A percentile compares a stretch with the other conserved stretches of the same genome.
Conservation (phyloP, 2,113 vertebrate species). For the Ophthalmolycus amberensis region DNA sequence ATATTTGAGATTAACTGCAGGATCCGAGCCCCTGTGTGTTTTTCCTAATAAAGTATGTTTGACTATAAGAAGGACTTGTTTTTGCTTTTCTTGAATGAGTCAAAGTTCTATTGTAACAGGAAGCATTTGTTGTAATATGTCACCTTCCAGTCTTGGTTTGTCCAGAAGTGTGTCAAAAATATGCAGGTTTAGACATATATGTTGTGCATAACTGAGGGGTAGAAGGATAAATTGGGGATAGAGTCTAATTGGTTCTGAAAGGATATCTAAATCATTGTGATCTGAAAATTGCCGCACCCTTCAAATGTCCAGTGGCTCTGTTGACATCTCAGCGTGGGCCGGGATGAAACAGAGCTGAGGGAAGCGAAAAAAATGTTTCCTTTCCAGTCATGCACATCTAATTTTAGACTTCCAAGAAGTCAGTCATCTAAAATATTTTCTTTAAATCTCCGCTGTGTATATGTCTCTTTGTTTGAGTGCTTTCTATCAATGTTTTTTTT, state of each 20-base stretch:
- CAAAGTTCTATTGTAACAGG: neutral
- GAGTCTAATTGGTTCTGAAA: constrained; percentile 66
- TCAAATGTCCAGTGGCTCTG: constrained; percentile 45
- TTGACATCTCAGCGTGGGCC: constrained; percentile 33
- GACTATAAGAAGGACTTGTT: neutral
- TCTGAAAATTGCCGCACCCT: constrained; percentile 17
- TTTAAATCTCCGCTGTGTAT: neutral
- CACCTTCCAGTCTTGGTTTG: neutral
- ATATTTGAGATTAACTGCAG: constrained; percentile 27
- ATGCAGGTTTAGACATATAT: constrained; percentile 29
- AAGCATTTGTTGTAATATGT: neutral
- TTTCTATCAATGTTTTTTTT: neutral
- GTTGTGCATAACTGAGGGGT: constrained; percentile 57
- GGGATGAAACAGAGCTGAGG: constrained; percentile 30
- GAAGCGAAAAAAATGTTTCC: constrained; percentile 7
- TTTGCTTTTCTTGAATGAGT: neutral
- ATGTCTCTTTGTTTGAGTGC: neutral
- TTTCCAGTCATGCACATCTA: constrained; percentile 25
- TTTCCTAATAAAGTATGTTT: constrained; percentile 62
- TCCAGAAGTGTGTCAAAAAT: neutral
- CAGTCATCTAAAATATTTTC: constrained; percentile 15
- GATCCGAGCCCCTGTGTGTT: constrained; percentile 40
- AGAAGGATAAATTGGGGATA: constrained; percentile 58
- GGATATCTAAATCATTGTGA: constrained; percentile 70
- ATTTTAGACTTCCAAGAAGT: constrained; percentile 37